Conservation (phyloP, 2,888 invertebrate species). For the Synergus umbraculus region DNA sequence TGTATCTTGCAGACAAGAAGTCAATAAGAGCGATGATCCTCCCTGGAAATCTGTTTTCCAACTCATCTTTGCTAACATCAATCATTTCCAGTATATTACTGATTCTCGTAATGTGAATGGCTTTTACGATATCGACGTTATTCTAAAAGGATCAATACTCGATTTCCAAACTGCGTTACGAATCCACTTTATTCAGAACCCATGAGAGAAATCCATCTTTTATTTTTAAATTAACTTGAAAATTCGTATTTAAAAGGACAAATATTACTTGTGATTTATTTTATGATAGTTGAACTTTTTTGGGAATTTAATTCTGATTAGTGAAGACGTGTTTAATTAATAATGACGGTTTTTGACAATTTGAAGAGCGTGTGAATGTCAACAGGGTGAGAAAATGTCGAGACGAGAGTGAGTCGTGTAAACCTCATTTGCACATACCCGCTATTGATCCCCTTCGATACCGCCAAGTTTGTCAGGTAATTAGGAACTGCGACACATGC, state of each 20-base stretch:
- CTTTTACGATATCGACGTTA: background rate
- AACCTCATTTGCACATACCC: constrained; percentile 46
- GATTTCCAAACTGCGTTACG: background rate
- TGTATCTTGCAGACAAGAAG: constrained; percentile 15
- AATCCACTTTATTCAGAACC: background rate
- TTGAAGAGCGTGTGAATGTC: background rate
- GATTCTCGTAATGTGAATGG: constrained; percentile 15
- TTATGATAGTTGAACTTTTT: background rate
- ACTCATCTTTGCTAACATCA: constrained; percentile 19
- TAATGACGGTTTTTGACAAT: background rate
- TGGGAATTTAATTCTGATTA: background rate
- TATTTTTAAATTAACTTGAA: background rate
- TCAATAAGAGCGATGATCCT: constrained; percentile 38
- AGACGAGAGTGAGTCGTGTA: constrained; percentile 22
- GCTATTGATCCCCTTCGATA: constrained; percentile 56
- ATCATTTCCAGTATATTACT: constrained; percentile 14
- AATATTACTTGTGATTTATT: background rate
- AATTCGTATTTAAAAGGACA: too few relatives aligned
- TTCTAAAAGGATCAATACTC: background rate
- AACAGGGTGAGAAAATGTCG: constrained; percentile 8
- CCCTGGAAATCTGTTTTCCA: constrained; percentile 12
- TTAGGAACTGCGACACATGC: constrained; percentile 60
- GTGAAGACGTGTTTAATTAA: background rate
- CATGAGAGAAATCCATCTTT: background rate
- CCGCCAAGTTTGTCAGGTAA: constrained; percentile 62